A percentile compares a stretch with the other conserved stretches of the same genome.
These are phyloP conservation scores for Trichopoda pennipes DNA, from an alignment of 2,888 invertebrate species.

Conservation along the genomic window DNA sequence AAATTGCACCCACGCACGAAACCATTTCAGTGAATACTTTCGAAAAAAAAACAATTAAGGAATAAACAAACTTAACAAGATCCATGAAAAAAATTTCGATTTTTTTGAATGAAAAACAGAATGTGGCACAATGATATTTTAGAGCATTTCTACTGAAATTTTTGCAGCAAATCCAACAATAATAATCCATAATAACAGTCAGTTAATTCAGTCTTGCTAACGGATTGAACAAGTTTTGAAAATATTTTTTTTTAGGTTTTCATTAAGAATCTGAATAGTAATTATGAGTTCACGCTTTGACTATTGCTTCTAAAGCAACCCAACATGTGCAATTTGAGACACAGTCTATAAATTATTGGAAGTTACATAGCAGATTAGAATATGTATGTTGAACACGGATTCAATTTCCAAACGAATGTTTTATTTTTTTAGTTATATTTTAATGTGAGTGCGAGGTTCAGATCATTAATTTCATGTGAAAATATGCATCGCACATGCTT, in stretches of 20 bases:
- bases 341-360: not conserved
- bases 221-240: not conserved
- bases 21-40: conserved; percentile 31
- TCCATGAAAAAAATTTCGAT: conserved; percentile 18
- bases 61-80: not conserved
- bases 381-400: too few relatives aligned
- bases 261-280: conserved; percentile 1
- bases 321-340: not conserved
- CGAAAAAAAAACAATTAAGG: not conserved
- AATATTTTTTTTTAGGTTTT: conserved; percentile 8
- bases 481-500: too few relatives aligned
- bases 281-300: conserved; percentile 45
- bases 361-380: too few relatives aligned
- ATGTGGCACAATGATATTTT: conserved; percentile 32
- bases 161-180: conserved; percentile 15
- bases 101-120: not conserved
- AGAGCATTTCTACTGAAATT: conserved; percentile 6
- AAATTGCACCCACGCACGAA: conserved; percentile 66
- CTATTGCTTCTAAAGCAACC: not conserved
- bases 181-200: too few relatives aligned
- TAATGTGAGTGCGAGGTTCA: too few relatives aligned
- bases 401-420: too few relatives aligned
- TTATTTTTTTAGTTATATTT: too few relatives aligned
- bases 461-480: too few relatives aligned
- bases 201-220: conserved; percentile 43